These are phyloP conservation scores for Eulemur rubriventer DNA, from an alignment of 2,797 vertebrate species.

Conservation along the genomic window DNA sequence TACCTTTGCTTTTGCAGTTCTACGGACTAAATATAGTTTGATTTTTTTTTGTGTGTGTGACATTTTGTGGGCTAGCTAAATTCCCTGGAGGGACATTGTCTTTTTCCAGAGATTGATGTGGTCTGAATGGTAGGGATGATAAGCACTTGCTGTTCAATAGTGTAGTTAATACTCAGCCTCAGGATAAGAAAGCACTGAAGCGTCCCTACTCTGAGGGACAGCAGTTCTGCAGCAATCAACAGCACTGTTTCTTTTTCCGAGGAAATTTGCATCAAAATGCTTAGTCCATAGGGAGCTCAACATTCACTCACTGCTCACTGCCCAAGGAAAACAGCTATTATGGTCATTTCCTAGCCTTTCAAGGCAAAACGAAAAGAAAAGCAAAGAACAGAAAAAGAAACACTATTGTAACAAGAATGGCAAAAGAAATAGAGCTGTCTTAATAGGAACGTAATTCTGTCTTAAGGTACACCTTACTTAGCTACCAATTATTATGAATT, in stretches of 20 bases:
- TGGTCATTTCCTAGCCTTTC: slow-evolving; percentile 72
- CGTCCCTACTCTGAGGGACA: slow-evolving; percentile 68
- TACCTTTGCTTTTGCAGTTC: slow-evolving; percentile 54
- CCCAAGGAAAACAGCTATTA: slow-evolving; percentile 76
- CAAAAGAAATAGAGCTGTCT: neutral
- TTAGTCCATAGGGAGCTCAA: slow-evolving; percentile 57
- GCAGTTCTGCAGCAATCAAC: slow-evolving; percentile 75
- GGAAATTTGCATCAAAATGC: slow-evolving; percentile 79
- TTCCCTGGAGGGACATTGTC: slow-evolving; percentile 80
- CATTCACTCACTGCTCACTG: slow-evolving; percentile 62
- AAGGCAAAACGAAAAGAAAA: slow-evolving; percentile 44
- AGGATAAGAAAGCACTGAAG: slow-evolving; percentile 78
- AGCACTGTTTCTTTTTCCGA: slow-evolving; percentile 65
- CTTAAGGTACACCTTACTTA: neutral
- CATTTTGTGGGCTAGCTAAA: slow-evolving; percentile 74
- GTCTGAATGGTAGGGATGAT: slow-evolving; percentile 77
- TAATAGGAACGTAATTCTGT: neutral
- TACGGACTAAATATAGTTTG: slow-evolving; percentile 75
- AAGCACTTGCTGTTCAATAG: slow-evolving; percentile 81
- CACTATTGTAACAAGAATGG: neutral
- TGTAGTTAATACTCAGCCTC: slow-evolving; percentile 83
- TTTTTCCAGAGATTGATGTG: slow-evolving; percentile 81
- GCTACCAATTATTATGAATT: neutral
- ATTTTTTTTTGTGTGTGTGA: slow-evolving; percentile 47
- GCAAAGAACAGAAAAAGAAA: slow-evolving; percentile 25